Evolutionary conservation across 2,797 vertebrate genomes (phyloP).

Genomic region (Lithobates sylvaticus): DNA sequence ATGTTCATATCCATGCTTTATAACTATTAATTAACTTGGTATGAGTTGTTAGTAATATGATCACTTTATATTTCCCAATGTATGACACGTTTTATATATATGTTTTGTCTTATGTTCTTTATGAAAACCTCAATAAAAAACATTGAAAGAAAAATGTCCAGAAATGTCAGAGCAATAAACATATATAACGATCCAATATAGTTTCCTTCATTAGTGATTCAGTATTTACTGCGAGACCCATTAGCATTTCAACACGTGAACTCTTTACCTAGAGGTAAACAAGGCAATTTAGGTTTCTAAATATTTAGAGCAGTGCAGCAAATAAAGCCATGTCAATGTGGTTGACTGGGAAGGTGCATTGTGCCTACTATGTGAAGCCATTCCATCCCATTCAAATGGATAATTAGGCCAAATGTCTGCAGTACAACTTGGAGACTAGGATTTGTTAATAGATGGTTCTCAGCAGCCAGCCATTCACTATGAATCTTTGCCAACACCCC

Average conservation of each 20-base stretch:
- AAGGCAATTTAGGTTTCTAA: slow-evolving; percentile 41
- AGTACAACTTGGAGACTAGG: not conserved
- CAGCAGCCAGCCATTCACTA: not conserved
- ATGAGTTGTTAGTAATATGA: no score
- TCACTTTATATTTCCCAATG: no score
- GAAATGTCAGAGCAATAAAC: not conserved
- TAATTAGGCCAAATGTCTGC: slow-evolving; percentile 6
- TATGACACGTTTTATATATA: no score
- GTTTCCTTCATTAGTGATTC: slow-evolving; percentile 29
- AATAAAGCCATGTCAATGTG: slow-evolving; percentile 35
- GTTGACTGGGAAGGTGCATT: slow-evolving; percentile 19
- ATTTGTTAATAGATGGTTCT: not conserved
- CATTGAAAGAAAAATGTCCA: no score
- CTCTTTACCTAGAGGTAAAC: slow-evolving; percentile 32
- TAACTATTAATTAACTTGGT: no score
- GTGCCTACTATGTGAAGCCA: slow-evolving; percentile 25
- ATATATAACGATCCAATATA: not conserved
- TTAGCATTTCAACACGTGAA: slow-evolving; percentile 54
- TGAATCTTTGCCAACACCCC: not conserved
- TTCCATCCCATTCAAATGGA: not conserved
- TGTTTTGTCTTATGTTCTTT: no score
- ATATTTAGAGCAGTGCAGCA: slow-evolving; percentile 49
- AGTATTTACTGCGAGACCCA: slow-evolving; percentile 3
- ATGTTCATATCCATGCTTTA: no score
- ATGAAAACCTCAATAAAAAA: no score